Evolutionary conservation across 2,888 invertebrate species (phyloP), one percentile per base, ranked within the genome.

Genomic region (Spodoptera picta): DNA sequence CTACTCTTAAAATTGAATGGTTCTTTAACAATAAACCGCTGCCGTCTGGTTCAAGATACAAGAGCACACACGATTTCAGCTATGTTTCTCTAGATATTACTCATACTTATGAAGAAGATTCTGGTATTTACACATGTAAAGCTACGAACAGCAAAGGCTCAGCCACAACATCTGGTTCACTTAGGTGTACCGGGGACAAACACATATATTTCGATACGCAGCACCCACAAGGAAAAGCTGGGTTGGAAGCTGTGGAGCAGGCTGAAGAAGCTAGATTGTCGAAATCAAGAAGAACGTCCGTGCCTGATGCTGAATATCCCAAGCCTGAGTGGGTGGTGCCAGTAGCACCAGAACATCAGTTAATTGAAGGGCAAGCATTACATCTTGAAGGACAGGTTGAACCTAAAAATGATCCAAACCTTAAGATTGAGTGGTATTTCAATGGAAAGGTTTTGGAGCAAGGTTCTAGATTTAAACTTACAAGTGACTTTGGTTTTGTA

Each of bases 401-500:
- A 87, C 99, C 99, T 0, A 98, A 98, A 86, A 97, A 97, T 86
- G 98, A 98, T 95, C 98, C 98, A 7, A 97, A 98, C 83, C 92
- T 98, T 56, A 98, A 97, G 86, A 97, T 98, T 74, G 98, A 98
- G 92, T 99, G 98, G 98, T 98, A 97, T 90, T 98, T 98, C 86
- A 98, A 98, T 87, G 98, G 98, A 53, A 98, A 98, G 92, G 95
- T 97, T 42, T 90, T 98, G 52, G 97, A 97, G 77, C 97, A 98
- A 86, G 98, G 97, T 65, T 97, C 98, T 3, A 95, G 99, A 74
- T 99, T 98, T 89, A 98, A 98, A 89, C 96, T 98, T 87, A 98
- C 98, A 1, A 98, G 97, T 85, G 99, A 99, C 86, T 99, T 99
- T 88, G 99, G 99, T 57, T 99, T 98, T 87, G 99, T 99, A 5